Conservation (phyloP, 2,888 invertebrate genomes). For the Eupithecia subumbrata region DNA sequence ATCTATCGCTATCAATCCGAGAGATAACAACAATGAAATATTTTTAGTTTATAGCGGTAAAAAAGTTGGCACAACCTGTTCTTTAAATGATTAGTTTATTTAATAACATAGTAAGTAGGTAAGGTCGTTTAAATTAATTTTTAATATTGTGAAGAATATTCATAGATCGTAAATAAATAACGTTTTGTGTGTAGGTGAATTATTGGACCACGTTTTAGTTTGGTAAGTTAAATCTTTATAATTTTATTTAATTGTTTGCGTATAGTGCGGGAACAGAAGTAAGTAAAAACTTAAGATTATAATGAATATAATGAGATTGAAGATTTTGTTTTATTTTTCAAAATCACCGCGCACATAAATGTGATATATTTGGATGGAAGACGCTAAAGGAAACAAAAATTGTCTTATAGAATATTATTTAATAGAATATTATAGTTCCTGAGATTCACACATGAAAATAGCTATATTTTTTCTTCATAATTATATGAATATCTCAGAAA, state of each 20-base stretch:
- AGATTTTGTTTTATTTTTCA: too few species aligned
- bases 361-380: too few species aligned
- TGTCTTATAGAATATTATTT: too few species aligned
- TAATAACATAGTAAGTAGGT: not conserved
- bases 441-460: too few species aligned
- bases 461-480: too few species aligned
- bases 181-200: not conserved
- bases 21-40: constrained; percentile 31
- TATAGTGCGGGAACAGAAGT: too few species aligned
- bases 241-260: not conserved
- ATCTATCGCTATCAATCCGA: constrained; percentile 31
- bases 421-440: too few species aligned
- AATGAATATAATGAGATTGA: too few species aligned
- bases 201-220: not conserved
- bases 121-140: not conserved
- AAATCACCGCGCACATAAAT: too few species aligned
- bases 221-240: not conserved
- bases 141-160: not conserved
- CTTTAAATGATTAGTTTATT: not conserved
- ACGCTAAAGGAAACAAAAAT: too few species aligned
- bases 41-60: constrained; percentile 15
- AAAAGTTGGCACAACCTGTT: constrained; percentile 10
- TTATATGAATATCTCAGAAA: too few species aligned
- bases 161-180: not conserved
- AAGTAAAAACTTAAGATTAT: too few species aligned